Evolutionary conservation across 2,797 vertebrate genomes (phyloP).

Genomic region (Lagothrix lagotricha): DNA sequence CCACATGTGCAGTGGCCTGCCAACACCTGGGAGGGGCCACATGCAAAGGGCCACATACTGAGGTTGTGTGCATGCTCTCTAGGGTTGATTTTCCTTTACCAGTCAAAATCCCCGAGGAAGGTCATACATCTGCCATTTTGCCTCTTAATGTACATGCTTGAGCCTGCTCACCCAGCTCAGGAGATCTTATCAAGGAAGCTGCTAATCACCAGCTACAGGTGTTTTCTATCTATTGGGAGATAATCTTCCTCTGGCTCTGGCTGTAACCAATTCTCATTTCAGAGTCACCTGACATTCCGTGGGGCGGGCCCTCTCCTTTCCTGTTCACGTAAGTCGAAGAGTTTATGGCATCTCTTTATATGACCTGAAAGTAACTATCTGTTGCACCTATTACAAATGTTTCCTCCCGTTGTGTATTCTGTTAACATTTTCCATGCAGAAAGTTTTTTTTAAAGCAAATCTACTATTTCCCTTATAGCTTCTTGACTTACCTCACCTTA

Average conservation of each 20-base stretch:
- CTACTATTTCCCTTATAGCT: neutral
- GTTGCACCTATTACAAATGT: neutral
- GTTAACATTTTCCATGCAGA: conserved; percentile 54
- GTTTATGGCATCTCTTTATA: neutral
- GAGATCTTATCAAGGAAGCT: neutral
- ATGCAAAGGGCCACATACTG: neutral
- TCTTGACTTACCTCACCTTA: neutral
- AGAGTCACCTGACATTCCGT: neutral
- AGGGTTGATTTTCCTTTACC: neutral
- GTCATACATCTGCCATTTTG: neutral
- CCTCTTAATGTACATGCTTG: neutral
- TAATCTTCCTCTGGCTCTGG: neutral
- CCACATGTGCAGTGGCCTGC: neutral
- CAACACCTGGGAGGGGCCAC: neutral
- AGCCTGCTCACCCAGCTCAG: neutral
- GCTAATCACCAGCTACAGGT: neutral
- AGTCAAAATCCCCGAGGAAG: neutral
- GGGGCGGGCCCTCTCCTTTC: too few species aligned
- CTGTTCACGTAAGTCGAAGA: neutral
- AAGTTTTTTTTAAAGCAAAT: conserved; percentile 11
- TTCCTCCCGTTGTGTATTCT: conserved; percentile 8
- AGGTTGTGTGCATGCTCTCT: neutral
- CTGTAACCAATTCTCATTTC: neutral
- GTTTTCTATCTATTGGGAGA: neutral
- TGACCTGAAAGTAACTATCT: neutral